These are phyloP conservation scores for Brachyistius frenatus DNA, from an alignment of 2,113 vertebrate genomes.

Conservation along the genomic window DNA sequence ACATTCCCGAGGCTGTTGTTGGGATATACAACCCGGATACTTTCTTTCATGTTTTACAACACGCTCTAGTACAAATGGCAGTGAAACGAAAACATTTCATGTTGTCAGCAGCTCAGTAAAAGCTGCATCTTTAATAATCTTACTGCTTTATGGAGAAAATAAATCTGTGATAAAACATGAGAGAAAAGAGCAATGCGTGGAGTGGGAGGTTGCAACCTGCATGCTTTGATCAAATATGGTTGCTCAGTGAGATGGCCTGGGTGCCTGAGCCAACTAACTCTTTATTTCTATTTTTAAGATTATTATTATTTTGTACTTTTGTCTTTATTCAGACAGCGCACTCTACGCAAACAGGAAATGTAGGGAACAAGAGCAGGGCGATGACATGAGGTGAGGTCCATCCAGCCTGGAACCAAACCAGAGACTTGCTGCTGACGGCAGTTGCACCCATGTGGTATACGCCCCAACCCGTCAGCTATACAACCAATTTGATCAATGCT, in stretches of 20 bases:
- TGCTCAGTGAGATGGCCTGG: slow-evolving; percentile 19
- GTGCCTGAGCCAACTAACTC: background rate
- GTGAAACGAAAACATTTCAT: slow-evolving; percentile 4
- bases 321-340: too few species aligned
- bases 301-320: too few species aligned
- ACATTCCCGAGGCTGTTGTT: background rate
- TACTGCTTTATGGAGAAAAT: slow-evolving; percentile 13
- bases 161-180: slow-evolving; percentile 11
- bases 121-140: background rate
- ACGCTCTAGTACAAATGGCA: slow-evolving; percentile 13
- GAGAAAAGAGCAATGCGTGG: slow-evolving; percentile 7
- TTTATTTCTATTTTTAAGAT: too few species aligned
- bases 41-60: background rate
- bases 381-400: too few species aligned
- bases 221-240: slow-evolving; percentile 27
- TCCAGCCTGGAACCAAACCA: too few species aligned
- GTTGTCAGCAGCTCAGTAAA: slow-evolving; percentile 2
- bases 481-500: slow-evolving; percentile 8
- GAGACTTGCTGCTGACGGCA: too few species aligned
- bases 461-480: too few species aligned
- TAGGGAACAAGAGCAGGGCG: too few species aligned
- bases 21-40: background rate
- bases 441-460: too few species aligned
- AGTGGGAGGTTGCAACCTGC: slow-evolving; percentile 13
- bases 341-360: too few species aligned